phyloP scores from a whole-genome alignment of 2,797 vertebrate genomes.

The Notoglanidium macrostoma region DNA sequence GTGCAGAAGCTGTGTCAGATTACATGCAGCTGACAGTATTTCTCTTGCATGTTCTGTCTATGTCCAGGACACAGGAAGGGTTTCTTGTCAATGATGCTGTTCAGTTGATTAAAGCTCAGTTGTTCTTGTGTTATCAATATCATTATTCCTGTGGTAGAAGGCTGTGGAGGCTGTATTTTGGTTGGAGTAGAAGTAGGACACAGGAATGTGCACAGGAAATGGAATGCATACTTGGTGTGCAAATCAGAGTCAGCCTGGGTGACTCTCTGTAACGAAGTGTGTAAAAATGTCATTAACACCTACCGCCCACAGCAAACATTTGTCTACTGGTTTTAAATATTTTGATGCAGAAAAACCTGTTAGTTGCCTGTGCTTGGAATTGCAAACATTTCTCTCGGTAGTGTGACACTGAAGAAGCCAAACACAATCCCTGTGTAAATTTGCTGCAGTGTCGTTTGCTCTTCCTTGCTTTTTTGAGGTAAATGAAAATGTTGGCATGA shows the following conservation, averaged over 20 bases:
- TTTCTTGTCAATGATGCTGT: background rate
- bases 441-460: background rate
- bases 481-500: background rate
- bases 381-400: too few species aligned
- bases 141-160: background rate
- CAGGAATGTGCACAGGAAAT: constrained; percentile 68
- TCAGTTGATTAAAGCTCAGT: background rate
- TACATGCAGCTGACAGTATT: background rate
- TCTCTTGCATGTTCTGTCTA: background rate
- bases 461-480: background rate
- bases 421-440: background rate
- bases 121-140: background rate
- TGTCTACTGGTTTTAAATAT: constrained; percentile 5
- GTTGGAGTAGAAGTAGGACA: constrained; percentile 50
- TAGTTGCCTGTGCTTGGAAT: background rate
- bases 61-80: constrained; percentile 3
- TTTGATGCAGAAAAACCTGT: background rate
- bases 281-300: constrained; percentile 55
- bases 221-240: constrained; percentile 68
- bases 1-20: background rate
- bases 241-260: constrained; percentile 62
- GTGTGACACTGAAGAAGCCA: background rate
- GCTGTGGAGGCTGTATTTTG: constrained; percentile 27
- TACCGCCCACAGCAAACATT: constrained; percentile 5
- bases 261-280: constrained; percentile 65